A percentile compares a stretch with the other conserved stretches of the same genome.
Conservation (phyloP, 1,140 invertebrate genomes). For the Centruroides vittatus region DNA sequence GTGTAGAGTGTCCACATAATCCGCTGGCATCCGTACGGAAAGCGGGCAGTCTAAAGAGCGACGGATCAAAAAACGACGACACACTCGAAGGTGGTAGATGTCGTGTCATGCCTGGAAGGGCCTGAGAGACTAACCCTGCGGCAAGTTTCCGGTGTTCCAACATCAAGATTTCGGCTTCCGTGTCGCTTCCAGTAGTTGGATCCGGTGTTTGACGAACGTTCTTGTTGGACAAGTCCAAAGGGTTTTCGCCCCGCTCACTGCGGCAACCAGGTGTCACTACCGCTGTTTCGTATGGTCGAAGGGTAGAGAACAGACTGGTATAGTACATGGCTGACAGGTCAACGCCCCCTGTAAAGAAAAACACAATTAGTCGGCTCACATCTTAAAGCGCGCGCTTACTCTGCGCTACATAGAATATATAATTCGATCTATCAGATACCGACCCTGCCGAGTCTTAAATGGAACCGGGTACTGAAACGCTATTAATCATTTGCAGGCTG, state of each 20-base stretch:
- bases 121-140: conserved; percentile 6
- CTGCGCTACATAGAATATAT: too few species aligned
- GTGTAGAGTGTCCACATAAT: background rate
- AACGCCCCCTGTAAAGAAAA: too few species aligned
- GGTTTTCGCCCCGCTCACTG: conserved; percentile 25
- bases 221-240: conserved; percentile 67
- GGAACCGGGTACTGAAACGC: too few species aligned
- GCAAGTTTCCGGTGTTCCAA: conserved; percentile 14
- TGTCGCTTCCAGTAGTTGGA: conserved; percentile 44
- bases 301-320: too few species aligned
- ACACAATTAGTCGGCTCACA: too few species aligned
- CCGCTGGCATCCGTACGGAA: too few species aligned
- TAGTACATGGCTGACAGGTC: too few species aligned
- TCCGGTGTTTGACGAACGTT: conserved; percentile 69
- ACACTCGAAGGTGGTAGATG: background rate
- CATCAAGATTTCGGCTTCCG: conserved; percentile 16
- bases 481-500: too few species aligned
- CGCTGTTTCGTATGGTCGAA: too few species aligned
- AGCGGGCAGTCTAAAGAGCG: conserved; percentile 3
- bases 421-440: too few species aligned
- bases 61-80: conserved; percentile 3
- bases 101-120: conserved; percentile 3
- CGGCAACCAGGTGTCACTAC: background rate
- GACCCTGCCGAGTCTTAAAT: too few species aligned
- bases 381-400: too few species aligned